Percentiles rank a stretch among this genome's conserved stretches.
Evolutionary conservation across 2,888 invertebrate species (phyloP).

Genomic region (Caenorhabditis doughertyi): DNA sequence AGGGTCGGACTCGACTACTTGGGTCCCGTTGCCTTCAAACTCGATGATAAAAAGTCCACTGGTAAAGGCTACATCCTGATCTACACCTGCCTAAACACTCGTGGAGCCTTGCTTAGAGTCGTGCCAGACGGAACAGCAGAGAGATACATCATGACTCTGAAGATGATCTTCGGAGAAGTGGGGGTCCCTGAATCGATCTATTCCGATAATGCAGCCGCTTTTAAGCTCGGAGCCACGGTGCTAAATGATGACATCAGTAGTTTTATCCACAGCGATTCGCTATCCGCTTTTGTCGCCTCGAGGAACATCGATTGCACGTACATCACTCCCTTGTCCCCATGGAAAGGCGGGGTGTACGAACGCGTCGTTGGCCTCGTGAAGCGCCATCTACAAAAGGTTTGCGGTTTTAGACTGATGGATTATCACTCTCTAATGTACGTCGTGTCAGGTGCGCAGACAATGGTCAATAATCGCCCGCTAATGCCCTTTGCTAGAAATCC

Average conservation of each 20-base stretch:
- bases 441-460: neutral
- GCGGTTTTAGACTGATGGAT: neutral
- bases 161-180: neutral
- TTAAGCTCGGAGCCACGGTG: neutral
- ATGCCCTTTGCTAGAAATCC: neutral
- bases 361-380: constrained; percentile 80
- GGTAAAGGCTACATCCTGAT: neutral
- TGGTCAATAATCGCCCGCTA: constrained; percentile 12
- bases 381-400: neutral
- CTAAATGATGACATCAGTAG: neutral
- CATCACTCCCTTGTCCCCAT: constrained; percentile 83
- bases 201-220: constrained; percentile 1
- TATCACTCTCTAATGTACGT: neutral
- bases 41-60: neutral
- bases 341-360: constrained; percentile 84
- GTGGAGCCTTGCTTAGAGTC: neutral
- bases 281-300: neutral
- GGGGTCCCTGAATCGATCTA: neutral
- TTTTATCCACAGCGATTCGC: neutral
- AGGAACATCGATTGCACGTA: constrained; percentile 67
- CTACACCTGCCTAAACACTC: neutral
- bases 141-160: neutral
- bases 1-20: constrained; percentile 10
- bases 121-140: neutral
- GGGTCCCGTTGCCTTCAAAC: neutral